Base-by-base conservation (phyloP, 2,113 vertebrate species). In the Alces alces region DNA sequence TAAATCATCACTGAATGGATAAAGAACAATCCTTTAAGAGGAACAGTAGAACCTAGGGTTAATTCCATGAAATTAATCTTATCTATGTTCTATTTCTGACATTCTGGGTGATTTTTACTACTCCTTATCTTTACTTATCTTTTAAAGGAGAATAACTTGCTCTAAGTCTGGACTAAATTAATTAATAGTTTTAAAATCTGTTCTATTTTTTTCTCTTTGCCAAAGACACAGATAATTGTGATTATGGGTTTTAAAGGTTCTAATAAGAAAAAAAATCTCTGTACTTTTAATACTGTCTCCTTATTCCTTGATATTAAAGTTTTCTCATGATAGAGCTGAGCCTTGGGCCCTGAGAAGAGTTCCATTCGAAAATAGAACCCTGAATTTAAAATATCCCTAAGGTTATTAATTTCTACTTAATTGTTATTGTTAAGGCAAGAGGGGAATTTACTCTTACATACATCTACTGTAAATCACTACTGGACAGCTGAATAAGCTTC, bases 71-170 rank as follows among this genome's bases (percentile, higher is more conserved):
- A 89, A 50, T 73, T 92, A 70, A 61, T 91, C 80, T 96, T 84
- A 55, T 91, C 66, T 89, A 1, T 58, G 45, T 8, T 88, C 36
- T 47, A 33, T 76, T 45, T 50, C 70, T 86, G 64, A 89, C 80
- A 50, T 60, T 61, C 50, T 64, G 47, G 16, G 60, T 94, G 57
- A 87, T 45, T 92, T 73, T 61, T 85, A 39, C 43, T 54, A 54
- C 16, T 82, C 15, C 30, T 92, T 94, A 83, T 90, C 50, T 55
- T 36, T 73, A 92, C 19, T 50, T 57, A 88, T 93, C 86, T 88
- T 94, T 93, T 78, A 70, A 95, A 70, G 79, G 33, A 43, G 86
- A 98, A 88, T 95, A 85, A 88, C 7, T 95, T 97, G 78, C 86
- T 93, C 90, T 93, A 17, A 82, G 45, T 91, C 50, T 96, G 89